Evolutionary conservation across 2,888 invertebrate species (phyloP).

Genomic region (Pelosia muscerda): DNA sequence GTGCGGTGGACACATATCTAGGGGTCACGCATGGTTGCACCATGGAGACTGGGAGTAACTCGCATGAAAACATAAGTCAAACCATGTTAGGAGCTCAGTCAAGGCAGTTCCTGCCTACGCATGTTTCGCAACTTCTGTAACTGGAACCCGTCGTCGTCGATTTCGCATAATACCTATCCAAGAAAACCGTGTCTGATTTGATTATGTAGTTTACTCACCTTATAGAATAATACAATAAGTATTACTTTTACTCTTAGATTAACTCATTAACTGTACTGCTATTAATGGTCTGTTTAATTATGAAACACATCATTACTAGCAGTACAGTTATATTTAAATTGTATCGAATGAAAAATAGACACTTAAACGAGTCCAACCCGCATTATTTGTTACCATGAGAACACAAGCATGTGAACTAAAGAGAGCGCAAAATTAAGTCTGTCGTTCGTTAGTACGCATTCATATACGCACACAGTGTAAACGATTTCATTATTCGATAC

Average conservation of each 20-base stretch:
- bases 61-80: conserved; percentile 43
- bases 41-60: conserved; percentile 54
- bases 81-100: conserved; percentile 60
- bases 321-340: conserved; percentile 32
- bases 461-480: conserved; percentile 49
- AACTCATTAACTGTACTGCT: conserved; percentile 10
- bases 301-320: conserved; percentile 34
- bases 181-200: neutral
- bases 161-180: conserved; percentile 5
- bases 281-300: too few species aligned
- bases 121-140: conserved; percentile 54
- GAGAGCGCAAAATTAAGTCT: conserved; percentile 68
- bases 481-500: conserved; percentile 49
- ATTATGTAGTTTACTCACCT: neutral
- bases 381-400: conserved; percentile 81
- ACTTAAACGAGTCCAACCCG: conserved; percentile 59
- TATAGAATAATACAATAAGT: neutral
- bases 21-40: conserved; percentile 49
- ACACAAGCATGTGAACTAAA: conserved; percentile 75
- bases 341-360: conserved; percentile 62
- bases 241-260: too few species aligned
- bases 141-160: conserved; percentile 28
- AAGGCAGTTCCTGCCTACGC: conserved; percentile 63
- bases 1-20: conserved; percentile 6
- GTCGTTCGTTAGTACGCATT: conserved; percentile 33